Evolutionary conservation across 2,797 vertebrate species (phyloP), one percentile per base, ranked within the genome.

Genomic region (Glossophaga mutica): DNA sequence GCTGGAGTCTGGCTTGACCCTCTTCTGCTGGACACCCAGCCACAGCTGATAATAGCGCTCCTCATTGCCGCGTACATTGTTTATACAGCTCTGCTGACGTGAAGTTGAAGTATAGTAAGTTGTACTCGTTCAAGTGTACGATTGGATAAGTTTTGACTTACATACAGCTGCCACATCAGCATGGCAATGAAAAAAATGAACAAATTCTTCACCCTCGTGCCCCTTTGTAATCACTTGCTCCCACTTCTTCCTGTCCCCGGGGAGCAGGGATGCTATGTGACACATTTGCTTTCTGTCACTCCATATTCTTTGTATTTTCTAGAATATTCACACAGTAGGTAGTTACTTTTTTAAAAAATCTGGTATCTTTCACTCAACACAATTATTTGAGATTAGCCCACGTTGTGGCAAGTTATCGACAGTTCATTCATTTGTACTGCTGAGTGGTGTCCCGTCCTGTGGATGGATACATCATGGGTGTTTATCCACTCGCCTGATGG

Each of bases 241-340:
- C 26, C 0, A 42, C 5, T 46, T 46, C 26, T 85, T 78, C 50
- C 24, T 9, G 19, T 82, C 62, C 29, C 52, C 16, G 55, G 32
- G 34, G 59, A 5, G 1, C 9, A 46, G 52, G 50, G 26, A 37
- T 77, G 19, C 71, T 73, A 26, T 32, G 21, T 32, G 65, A 87
- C 24, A 71, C 15, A 70, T 81, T 82, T 37, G 11, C 85, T 91
- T 48, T 79, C 83, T 65, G 9, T 70, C 77, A 34, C 6, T 48
- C 32, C n/a, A 18, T 18, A 14, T 70, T 93, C 85, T 82, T 87
- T 90, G 32, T 19, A 32, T 67, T 65, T 96, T 83, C 42, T 89
- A 91, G 42, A 88, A 65, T 92, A 90, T 87, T 92, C 37, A 67
- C 32, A 67, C 9, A 39, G 10, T 46, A 21, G 39, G 3, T 42